A percentile compares a stretch with the other conserved stretches of the same genome.
Evolutionary conservation across 2,888 invertebrate genomes (phyloP).

Genomic region (Neuroscelio doddi): DNA sequence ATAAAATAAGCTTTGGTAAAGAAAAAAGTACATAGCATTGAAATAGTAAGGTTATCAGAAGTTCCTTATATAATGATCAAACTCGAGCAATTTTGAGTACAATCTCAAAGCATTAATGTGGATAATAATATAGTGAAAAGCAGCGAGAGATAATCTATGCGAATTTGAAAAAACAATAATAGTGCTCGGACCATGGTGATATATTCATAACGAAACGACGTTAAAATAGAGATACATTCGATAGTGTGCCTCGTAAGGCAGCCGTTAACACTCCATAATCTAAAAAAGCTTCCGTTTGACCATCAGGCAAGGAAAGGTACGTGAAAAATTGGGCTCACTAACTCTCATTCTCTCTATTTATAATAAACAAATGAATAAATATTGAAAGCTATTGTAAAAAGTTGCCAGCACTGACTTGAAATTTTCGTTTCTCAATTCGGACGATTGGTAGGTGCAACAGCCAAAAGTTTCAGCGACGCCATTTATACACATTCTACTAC

Average conservation of each 20-base stretch:
- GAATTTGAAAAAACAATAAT: conserved; percentile 18
- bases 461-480: conserved; percentile 58
- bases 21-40: conserved; percentile 9
- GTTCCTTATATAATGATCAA: neutral
- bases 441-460: conserved; percentile 66
- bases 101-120: too few relatives aligned
- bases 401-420: conserved; percentile 72
- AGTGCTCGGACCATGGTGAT: conserved; percentile 27
- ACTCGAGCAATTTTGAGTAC: too few relatives aligned
- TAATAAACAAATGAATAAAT: conserved; percentile 38
- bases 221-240: neutral
- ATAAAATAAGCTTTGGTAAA: too few relatives aligned
- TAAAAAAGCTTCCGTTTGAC: conserved; percentile 21
- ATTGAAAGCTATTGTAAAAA: conserved; percentile 57
- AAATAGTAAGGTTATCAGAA: neutral
- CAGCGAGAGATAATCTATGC: neutral
- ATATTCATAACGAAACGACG: neutral
- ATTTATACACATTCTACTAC: conserved; percentile 48
- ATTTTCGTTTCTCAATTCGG: conserved; percentile 63
- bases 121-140: too few relatives aligned
- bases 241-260: conserved; percentile 14
- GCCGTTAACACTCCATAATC: conserved; percentile 48
- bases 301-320: neutral
- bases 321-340: neutral
- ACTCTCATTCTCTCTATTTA: neutral